Conservation (phyloP, 37 sponge, comb jelly and placozoan species). For the Haliclona indistincta region DNA sequence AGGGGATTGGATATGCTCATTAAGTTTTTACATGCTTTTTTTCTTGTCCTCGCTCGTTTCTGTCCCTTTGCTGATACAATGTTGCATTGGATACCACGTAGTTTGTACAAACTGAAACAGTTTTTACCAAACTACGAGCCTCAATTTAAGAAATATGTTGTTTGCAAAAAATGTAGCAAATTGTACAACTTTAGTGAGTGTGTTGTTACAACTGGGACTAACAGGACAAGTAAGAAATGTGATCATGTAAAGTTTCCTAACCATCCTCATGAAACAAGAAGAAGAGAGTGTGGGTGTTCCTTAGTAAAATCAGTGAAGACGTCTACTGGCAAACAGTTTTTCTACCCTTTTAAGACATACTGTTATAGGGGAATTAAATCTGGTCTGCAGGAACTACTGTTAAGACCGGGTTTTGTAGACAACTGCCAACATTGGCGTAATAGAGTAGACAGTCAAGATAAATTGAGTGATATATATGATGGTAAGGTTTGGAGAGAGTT, state of each 20-base stretch:
- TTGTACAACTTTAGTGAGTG: neutral
- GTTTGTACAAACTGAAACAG: too few relatives aligned
- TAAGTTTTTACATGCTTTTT: too few relatives aligned
- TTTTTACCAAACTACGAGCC: too few relatives aligned
- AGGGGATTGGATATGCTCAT: too few relatives aligned
- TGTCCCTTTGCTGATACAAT: too few relatives aligned
- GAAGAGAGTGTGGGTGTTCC: neutral
- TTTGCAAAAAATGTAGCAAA: neutral
- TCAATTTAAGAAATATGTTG: neutral
- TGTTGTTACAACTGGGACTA: neutral
- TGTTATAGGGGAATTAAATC: neutral
- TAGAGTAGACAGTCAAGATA: neutral
- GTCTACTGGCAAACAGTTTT: neutral
- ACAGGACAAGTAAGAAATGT: constrained; percentile 26
- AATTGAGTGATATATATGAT: neutral
- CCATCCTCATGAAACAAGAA: constrained; percentile 1
- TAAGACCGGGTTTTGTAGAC: neutral
- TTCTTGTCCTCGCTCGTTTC: too few relatives aligned
- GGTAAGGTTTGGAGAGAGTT: neutral
- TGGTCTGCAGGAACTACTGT: neutral
- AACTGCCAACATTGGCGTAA: neutral
- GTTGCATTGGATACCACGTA: too few relatives aligned
- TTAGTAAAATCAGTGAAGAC: neutral
- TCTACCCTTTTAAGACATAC: neutral
- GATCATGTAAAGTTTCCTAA: constrained; percentile 15